These are phyloP conservation scores for Ophion ventricosus DNA, from an alignment of 2,888 invertebrate species.

Conservation along the genomic window DNA sequence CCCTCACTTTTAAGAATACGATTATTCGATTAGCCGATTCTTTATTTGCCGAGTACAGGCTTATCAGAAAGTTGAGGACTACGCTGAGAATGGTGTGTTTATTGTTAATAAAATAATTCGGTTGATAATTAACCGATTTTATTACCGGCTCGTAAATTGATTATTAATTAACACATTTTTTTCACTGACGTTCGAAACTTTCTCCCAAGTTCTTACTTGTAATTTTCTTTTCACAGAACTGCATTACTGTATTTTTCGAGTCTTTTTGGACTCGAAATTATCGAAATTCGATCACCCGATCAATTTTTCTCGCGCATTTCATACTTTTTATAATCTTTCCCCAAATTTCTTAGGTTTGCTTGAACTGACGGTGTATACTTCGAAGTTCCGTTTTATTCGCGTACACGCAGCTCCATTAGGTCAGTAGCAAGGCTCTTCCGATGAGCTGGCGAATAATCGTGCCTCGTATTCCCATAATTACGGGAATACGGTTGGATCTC, in stretches of 20 bases:
- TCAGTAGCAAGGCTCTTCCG: conserved; percentile 38
- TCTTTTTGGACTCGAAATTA: background rate
- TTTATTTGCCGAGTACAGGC: no score
- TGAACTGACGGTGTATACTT: conserved; percentile 18
- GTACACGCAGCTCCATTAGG: conserved; percentile 17
- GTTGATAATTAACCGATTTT: background rate
- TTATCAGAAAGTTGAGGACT: no score
- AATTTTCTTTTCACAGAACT: no score
- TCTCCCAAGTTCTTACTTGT: no score
- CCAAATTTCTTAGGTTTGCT: background rate
- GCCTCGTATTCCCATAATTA: conserved; percentile 24
- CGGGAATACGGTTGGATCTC: conserved; percentile 55
- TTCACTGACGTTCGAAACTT: background rate
- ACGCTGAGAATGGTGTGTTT: no score
- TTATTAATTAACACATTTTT: background rate
- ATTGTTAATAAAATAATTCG: no score
- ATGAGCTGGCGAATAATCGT: conserved; percentile 39
- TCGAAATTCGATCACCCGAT: background rate
- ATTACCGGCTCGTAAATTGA: background rate
- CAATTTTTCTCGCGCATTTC: no score
- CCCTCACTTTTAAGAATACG: no score
- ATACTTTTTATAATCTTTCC: background rate
- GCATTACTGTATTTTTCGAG: no score
- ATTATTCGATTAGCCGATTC: no score
- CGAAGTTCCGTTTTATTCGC: conserved; percentile 24